A percentile compares a stretch with the other conserved stretches of the same genome.
phyloP scores from a whole-genome alignment of 2,888 invertebrate species.

The Acleris holmiana region DNA sequence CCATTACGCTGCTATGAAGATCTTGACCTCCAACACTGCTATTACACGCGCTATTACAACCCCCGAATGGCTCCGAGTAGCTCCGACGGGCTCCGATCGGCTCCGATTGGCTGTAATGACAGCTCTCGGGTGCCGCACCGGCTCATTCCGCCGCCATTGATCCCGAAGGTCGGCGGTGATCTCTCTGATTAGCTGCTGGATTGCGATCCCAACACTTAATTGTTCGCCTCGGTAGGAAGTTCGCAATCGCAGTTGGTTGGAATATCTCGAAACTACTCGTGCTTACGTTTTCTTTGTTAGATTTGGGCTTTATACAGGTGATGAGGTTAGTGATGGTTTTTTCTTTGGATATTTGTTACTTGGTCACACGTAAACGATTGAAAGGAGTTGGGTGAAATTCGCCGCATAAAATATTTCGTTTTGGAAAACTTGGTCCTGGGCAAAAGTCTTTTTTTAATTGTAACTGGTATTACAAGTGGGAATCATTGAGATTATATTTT shows the following conservation, averaged over 20 bases:
- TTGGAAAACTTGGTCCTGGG: too few species aligned
- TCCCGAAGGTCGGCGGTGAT: conserved; percentile 65
- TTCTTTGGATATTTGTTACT: too few species aligned
- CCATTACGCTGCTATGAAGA: conserved; percentile 40
- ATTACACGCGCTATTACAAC: conserved; percentile 41
- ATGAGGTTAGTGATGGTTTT: too few species aligned
- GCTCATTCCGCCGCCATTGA: conserved; percentile 47
- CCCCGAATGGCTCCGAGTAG: conserved; percentile 22
- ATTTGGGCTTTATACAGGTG: too few species aligned
- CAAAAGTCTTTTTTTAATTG: too few species aligned
- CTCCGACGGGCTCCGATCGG: conserved; percentile 14
- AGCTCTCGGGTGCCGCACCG: conserved; percentile 46
- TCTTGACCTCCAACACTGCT: conserved; percentile 45
- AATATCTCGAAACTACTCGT: not conserved
- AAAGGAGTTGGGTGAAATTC: too few species aligned
- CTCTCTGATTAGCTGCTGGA: conserved; percentile 64
- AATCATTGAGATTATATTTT: too few species aligned
- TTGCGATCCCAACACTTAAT: conserved; percentile 40
- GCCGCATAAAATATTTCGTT: too few species aligned
- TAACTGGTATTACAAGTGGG: too few species aligned
- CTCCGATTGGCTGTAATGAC: conserved; percentile 52
- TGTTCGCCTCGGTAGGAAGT: conserved; percentile 20
- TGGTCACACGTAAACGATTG: too few species aligned
- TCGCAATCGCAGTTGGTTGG: conserved; percentile 23
- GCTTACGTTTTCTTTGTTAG: not conserved